These are phyloP conservation scores for Metopia argyrocephala DNA, from an alignment of 2,888 invertebrate genomes.

Conservation along the genomic window DNA sequence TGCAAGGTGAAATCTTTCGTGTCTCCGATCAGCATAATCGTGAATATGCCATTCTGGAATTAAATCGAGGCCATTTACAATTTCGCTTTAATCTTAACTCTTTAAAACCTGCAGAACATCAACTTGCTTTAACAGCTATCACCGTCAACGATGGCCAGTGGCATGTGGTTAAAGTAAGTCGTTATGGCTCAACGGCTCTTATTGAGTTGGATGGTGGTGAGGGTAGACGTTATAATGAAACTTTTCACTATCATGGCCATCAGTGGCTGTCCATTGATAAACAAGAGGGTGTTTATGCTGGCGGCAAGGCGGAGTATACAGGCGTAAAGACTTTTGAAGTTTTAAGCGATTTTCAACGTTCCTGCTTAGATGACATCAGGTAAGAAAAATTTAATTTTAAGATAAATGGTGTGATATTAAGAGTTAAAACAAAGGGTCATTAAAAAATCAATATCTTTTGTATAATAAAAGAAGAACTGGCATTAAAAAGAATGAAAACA, in stretches of 20 bases:
- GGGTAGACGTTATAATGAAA: slow-evolving; percentile 94
- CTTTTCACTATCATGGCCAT: slow-evolving; percentile 92
- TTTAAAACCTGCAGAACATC: slow-evolving; percentile 90
- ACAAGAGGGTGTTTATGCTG: slow-evolving; percentile 95
- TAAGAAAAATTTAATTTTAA: slow-evolving; percentile 62
- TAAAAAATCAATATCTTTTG: neutral
- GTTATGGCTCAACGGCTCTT: slow-evolving; percentile 94
- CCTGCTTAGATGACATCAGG: slow-evolving; percentile 83
- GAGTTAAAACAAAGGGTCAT: neutral
- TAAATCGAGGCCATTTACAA: slow-evolving; percentile 90
- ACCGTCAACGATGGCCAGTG: slow-evolving; percentile 96
- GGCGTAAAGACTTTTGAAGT: slow-evolving; percentile 95
- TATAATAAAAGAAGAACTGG: neutral
- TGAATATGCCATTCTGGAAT: slow-evolving; percentile 92
- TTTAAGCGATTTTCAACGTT: slow-evolving; percentile 95
- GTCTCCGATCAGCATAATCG: slow-evolving; percentile 96
- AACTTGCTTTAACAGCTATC: slow-evolving; percentile 91
- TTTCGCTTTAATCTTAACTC: slow-evolving; percentile 96
- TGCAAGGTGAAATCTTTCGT: slow-evolving; percentile 93
- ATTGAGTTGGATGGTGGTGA: slow-evolving; percentile 96
- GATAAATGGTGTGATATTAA: neutral
- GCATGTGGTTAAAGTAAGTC: slow-evolving; percentile 94
- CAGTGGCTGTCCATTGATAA: slow-evolving; percentile 95
- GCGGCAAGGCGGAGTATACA: slow-evolving; percentile 96
- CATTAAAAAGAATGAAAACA: neutral